These are phyloP conservation scores for Nephila pilipes DNA, from an alignment of 1,140 invertebrate genomes.

Conservation along the genomic window DNA sequence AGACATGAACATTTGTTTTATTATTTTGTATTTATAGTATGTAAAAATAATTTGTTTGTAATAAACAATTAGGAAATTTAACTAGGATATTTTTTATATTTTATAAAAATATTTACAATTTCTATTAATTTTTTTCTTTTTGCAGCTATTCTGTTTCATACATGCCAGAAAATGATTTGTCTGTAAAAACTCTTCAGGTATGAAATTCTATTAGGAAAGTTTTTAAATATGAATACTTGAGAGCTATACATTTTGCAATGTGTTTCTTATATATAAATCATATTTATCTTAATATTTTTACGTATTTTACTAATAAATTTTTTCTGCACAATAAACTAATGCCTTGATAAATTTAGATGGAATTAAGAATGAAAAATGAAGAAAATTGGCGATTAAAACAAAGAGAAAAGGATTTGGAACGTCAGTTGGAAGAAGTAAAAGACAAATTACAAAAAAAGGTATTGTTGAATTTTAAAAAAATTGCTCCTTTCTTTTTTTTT, in stretches of 20 bases:
- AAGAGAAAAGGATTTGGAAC: constrained; percentile 50
- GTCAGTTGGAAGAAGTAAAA: constrained; percentile 41
- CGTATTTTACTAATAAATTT: neutral
- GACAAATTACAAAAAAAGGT: constrained; percentile 37
- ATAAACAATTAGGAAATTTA: no score
- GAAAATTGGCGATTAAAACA: constrained; percentile 41
- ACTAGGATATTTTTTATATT: no score
- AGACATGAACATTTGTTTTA: no score
- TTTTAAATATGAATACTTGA: neutral
- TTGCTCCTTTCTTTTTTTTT: neutral
- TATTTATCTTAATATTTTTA: neutral
- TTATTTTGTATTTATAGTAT: no score
- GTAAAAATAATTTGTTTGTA: no score
- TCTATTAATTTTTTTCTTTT: neutral
- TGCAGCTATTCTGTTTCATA: neutral
- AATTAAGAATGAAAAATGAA: constrained; percentile 46
- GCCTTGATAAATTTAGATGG: constrained; percentile 9
- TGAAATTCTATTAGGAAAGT: neutral
- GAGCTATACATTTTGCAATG: neutral
- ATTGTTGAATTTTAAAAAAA: neutral
- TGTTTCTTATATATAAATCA: neutral
- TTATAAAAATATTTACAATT: no score
- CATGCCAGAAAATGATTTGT: constrained; percentile 1
- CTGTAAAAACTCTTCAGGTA: constrained; percentile 40
- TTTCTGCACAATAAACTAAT: neutral